These are phyloP conservation scores for Eurytemora carolleeae DNA, from an alignment of 1,140 invertebrate genomes.

Conservation along the genomic window DNA sequence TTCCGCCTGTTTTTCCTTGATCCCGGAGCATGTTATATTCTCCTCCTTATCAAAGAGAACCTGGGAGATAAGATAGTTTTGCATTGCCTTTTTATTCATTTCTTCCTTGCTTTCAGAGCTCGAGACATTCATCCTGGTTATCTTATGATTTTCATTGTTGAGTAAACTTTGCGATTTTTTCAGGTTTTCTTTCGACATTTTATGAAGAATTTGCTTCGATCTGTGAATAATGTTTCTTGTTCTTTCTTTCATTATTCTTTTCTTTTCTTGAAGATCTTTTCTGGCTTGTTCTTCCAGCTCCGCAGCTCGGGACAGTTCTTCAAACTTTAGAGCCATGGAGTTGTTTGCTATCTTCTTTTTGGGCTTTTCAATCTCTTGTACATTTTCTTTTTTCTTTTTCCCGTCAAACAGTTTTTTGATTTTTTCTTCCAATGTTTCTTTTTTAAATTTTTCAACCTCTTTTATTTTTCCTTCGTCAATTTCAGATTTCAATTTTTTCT, in stretches of 20 bases:
- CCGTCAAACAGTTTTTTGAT: background rate
- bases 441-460: background rate
- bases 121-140: background rate
- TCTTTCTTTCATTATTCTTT: background rate
- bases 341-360: background rate
- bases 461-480: background rate
- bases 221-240: background rate
- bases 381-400: background rate
- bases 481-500: background rate
- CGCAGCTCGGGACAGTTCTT: background rate
- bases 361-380: background rate
- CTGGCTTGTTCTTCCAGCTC: background rate
- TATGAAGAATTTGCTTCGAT: background rate
- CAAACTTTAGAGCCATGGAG: background rate
- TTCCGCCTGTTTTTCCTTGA: background rate
- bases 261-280: background rate
- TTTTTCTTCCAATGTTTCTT: background rate
- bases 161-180: background rate
- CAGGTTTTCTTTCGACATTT: background rate
- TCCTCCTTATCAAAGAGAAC: slow-evolving; percentile 3
- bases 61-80: slow-evolving; percentile 2
- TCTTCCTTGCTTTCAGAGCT: background rate
- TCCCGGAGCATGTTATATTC: background rate
- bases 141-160: background rate
- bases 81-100: background rate